Conservation (phyloP, 1,140 invertebrate genomes). For the Pogonognathellus flavescens region DNA sequence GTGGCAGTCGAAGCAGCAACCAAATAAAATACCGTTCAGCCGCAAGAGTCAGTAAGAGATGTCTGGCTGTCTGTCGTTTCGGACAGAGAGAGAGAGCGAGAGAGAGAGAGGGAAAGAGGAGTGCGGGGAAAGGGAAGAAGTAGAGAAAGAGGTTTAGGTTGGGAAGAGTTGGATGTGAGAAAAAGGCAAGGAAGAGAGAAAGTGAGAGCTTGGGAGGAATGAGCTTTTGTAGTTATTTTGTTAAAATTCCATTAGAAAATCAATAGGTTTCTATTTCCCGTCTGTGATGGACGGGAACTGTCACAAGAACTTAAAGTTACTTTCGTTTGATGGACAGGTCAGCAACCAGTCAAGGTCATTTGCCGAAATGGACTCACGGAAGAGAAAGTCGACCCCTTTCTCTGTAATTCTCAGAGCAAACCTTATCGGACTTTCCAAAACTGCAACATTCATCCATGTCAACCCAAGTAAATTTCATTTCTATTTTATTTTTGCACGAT, state of each 20-base stretch:
- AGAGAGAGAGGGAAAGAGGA: no score
- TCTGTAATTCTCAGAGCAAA: conserved; percentile 82
- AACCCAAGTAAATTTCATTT: conserved; percentile 79
- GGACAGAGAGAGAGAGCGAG: no score
- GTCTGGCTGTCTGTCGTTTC: no score
- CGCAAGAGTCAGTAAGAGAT: no score
- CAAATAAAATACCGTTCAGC: no score
- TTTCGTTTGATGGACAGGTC: conserved; percentile 75
- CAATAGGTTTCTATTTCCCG: conserved; percentile 27
- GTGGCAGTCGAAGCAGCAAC: no score
- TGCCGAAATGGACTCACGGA: conserved; percentile 82
- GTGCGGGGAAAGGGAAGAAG: no score
- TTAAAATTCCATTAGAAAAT: conserved; percentile 58
- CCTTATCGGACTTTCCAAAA: conserved; percentile 82
- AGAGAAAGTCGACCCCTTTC: conserved; percentile 80
- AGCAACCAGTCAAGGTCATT: conserved; percentile 74
- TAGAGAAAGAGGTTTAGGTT: not conserved
- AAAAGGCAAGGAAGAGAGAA: not conserved
- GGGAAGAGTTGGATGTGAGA: not conserved
- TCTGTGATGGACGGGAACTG: not conserved
- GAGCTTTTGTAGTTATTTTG: not conserved
- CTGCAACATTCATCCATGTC: conserved; percentile 88
- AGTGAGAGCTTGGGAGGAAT: no score
- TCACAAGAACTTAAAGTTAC: conserved; percentile 7
- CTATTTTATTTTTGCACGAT: not conserved